A percentile compares a stretch with the other conserved stretches of the same genome.
Conservation (phyloP, 1,140 invertebrate species). For the Sinella curviseta region DNA sequence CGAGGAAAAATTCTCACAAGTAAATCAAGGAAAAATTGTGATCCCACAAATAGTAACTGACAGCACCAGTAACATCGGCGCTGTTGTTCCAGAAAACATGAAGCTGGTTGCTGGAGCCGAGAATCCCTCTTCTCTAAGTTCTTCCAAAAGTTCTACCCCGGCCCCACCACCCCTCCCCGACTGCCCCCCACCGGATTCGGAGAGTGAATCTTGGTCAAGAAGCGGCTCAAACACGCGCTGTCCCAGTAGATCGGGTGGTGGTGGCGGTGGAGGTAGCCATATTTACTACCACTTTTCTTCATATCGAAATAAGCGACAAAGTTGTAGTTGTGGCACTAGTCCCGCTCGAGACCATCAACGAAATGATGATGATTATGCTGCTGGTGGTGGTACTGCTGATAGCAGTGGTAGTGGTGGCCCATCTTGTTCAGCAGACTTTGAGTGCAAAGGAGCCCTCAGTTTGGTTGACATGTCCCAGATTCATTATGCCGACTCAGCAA, state of each 20-base stretch:
- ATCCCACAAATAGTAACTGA: background rate
- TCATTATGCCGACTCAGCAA: conserved; percentile 41
- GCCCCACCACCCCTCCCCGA: conserved; percentile 33
- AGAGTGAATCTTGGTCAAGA: background rate
- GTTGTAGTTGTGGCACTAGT: background rate
- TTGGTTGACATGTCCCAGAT: conserved; percentile 28
- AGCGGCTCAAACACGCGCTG: conserved; percentile 7
- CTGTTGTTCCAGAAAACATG: background rate
- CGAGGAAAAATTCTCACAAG: background rate
- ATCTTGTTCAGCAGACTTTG: background rate
- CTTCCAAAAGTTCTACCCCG: conserved; percentile 17
- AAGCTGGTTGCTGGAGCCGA: background rate
- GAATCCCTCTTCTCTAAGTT: background rate
- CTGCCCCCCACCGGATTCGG: conserved; percentile 35
- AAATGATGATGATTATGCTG: background rate
- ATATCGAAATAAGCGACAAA: background rate
- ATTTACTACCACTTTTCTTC: background rate
- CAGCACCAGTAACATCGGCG: background rate
- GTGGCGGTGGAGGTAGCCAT: background rate
- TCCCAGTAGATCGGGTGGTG: background rate
- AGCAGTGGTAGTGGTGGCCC: background rate
- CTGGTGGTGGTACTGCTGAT: too few relatives aligned
- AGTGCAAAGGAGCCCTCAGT: conserved; percentile 24
- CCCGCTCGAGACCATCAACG: background rate
- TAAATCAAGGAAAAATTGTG: background rate